Base-by-base conservation (phyloP, 1,140 invertebrate species). In the Drosophila bifasciata region DNA sequence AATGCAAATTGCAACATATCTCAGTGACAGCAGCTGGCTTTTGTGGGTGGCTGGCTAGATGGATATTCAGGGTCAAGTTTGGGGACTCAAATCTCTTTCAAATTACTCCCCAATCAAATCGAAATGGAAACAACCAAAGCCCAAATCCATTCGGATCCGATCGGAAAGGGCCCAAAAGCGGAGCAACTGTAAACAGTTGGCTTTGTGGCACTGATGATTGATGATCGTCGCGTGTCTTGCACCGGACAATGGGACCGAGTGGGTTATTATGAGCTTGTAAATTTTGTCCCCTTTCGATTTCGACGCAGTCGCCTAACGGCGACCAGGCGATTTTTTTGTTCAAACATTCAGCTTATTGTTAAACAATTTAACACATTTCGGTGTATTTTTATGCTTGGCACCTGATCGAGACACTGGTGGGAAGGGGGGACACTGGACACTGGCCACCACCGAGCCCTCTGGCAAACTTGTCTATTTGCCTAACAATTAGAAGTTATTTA, bases 401-500 rank as follows among this genome's bases (percentile, higher is more conserved):
- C 61, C 61, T 66, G 41, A 52, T 48, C 13, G 16, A 17, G 23
- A 16, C 15, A 7, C 15, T 21, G 23, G 48, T 17, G n/a, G n/a
- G n/a, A n/a, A n/a, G n/a, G n/a, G n/a, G n/a, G n/a, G n/a, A n/a
- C n/a, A n/a, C n/a, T n/a, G n/a, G n/a, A n/a, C n/a, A n/a, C n/a
- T n/a, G n/a, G n/a, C n/a, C n/a, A n/a, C n/a, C n/a, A 17, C 21
- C 13, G 28, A 8, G 32, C 46, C 68, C 68, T 36, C 45, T 49
- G 55, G 63, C 50, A 40, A 46, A 9, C 19, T 49, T 73, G 63
- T 59, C 77, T 88, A 78, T 88, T 88, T 88, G 84, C 60, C 57
- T 70, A 88, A 79, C 83, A 88, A 88, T 88, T 88, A 86, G 83
- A 88, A 86, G 78, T 74, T 88, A 79, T 88, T 86, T 88, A 72